Conservation (phyloP, 2,888 invertebrate genomes). For the Hoplodrina blanda region DNA sequence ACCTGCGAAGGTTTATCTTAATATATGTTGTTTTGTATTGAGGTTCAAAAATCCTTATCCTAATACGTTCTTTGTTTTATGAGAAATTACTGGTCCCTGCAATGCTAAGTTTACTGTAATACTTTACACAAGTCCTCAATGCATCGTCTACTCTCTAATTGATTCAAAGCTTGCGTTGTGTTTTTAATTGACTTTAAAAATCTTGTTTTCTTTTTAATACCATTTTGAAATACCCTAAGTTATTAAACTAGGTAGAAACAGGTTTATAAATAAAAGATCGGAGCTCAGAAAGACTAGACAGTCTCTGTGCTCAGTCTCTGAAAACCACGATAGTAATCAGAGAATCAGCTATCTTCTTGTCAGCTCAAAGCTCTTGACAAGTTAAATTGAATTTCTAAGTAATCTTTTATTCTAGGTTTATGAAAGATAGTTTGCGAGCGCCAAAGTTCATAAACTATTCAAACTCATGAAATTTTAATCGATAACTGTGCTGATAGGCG, state of each 20-base stretch:
- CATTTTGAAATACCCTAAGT: too few species aligned
- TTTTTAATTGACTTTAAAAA: not conserved
- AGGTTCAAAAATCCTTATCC: slow-evolving; percentile 2
- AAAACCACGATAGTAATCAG: too few species aligned
- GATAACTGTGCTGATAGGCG: too few species aligned
- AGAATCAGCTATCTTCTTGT: too few species aligned
- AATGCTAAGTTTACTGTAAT: not conserved
- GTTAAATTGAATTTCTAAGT: not conserved
- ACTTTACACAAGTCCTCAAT: too few species aligned
- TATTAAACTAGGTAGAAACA: too few species aligned
- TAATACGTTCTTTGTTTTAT: slow-evolving; percentile 15
- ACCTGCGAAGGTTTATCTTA: slow-evolving; percentile 36
- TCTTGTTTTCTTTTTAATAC: too few species aligned
- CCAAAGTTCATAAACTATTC: slow-evolving; percentile 5
- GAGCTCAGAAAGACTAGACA: too few species aligned
- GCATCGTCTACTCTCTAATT: not conserved
- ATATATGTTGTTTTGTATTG: slow-evolving; percentile 1
- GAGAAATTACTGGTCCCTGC: not conserved
- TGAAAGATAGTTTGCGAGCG: not conserved
- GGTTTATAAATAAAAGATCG: too few species aligned
- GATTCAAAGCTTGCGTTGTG: not conserved
- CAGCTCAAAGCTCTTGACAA: too few species aligned
- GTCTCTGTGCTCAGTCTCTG: too few species aligned
- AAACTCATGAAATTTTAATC: not conserved
- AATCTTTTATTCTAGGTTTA: slow-evolving; percentile 1